Base-by-base conservation (phyloP, 2,797 vertebrate genomes). In the Xiphophorus birchmanni region DNA sequence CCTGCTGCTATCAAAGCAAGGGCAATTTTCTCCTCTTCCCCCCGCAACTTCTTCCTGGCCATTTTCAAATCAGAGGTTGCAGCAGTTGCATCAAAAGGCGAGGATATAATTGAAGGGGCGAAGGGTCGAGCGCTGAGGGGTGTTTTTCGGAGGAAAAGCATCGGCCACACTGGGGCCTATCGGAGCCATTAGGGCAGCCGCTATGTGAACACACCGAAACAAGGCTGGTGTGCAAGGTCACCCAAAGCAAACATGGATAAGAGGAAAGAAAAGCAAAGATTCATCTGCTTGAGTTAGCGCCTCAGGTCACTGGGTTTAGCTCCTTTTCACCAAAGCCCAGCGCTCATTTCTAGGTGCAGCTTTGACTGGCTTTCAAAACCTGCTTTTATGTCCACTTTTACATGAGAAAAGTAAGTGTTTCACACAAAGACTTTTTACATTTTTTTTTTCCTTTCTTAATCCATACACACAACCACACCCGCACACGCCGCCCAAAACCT, bases 231-330 rank as follows among this genome's bases (percentile, higher is more conserved):
- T 91, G 87, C 95, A 94, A 97, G 98, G 97, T 98, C 98, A 97
- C 94, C 91, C 95, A 96, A 97, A 98, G 97, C 97, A 97, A 96
- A 96, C 94, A 96, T 91, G 94, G 96, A 96, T 95, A 96, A 96
- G 96, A 37, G 67, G 90, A 95, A 96, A 96, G 95, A 91, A 95
- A 95, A 95, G 94, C 94, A 95, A 84, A 93, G 94, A 94, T 93
- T 95, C 89, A 88, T 95, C 92, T 94, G 95, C 93, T 90, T 87
- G 91, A 94, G 90, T 92, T 94, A 82, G 92, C 91, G 88, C 93
- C 94, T 93, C 94, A 87, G 95, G 94, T 92, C 91, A 93, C 84
- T 83, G 94, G 90, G 93, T 95, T 94, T 89, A 73, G 76, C 85
- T 93, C 87, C 83, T 65, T 85, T 89, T 91, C 92, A 91, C 79